Evolutionary conservation across 2,888 invertebrate genomes (phyloP).

Genomic region (Brachyptera putata): DNA sequence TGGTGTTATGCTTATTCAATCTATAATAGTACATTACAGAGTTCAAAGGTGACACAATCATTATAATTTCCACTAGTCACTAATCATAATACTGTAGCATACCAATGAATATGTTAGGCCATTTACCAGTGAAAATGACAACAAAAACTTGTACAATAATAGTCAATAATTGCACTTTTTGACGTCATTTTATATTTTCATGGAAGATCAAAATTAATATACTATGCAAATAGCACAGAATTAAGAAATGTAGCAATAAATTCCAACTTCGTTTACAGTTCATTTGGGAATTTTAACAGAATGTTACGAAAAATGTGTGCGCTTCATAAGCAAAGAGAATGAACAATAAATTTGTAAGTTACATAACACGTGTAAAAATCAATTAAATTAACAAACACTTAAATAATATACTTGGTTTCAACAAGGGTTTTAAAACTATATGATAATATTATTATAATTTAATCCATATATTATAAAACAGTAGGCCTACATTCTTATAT

Average conservation of each 20-base stretch:
- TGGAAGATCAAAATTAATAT: slow-evolving; percentile 28
- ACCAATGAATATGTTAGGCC: slow-evolving; percentile 27
- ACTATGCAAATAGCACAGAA: neutral
- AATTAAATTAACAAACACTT: neutral
- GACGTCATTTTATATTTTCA: slow-evolving; percentile 4
- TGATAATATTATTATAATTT: too few species aligned
- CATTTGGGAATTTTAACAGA: too few species aligned
- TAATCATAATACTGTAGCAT: slow-evolving; percentile 31
- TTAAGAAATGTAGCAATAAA: too few species aligned
- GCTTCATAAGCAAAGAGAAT: too few species aligned
- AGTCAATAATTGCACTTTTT: slow-evolving; percentile 26
- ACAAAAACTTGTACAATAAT: neutral
- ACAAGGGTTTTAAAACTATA: too few species aligned
- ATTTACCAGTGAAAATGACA: slow-evolving; percentile 21
- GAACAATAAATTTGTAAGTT: neutral
- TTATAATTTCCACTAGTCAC: neutral
- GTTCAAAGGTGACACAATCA: too few species aligned
- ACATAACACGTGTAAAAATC: neutral
- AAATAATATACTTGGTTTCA: neutral
- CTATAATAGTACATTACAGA: neutral
- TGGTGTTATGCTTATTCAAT: slow-evolving; percentile 17
- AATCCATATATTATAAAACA: too few species aligned
- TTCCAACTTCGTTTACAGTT: too few species aligned
- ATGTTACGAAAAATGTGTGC: too few species aligned
- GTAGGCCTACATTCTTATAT: too few species aligned